Conservation (phyloP, 1,140 invertebrate species). For the Tetramorium simillimum region DNA sequence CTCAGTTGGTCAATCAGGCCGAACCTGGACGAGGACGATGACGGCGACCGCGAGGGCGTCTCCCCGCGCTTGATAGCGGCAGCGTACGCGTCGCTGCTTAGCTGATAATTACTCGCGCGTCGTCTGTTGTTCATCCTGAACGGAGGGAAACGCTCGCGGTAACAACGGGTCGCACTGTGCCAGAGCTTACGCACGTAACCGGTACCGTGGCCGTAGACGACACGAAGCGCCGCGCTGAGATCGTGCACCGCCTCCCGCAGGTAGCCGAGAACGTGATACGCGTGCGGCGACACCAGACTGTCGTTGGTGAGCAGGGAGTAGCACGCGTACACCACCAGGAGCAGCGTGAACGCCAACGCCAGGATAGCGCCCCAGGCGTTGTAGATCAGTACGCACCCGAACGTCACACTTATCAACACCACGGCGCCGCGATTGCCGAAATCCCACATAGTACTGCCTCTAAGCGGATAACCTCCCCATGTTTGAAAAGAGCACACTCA, state of each 20-base stretch:
- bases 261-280: constrained; percentile 69
- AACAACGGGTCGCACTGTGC: constrained; percentile 44
- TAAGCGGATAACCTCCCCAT: constrained; percentile 82
- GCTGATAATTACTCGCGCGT: constrained; percentile 72
- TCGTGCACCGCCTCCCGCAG: constrained; percentile 65
- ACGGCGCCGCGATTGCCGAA: constrained; percentile 77
- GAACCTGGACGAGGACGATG: constrained; percentile 38
- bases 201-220: constrained; percentile 24
- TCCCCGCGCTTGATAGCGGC: constrained; percentile 37
- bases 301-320: constrained; percentile 82
- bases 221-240: constrained; percentile 43
- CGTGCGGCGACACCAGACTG: constrained; percentile 78
- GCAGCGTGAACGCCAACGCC: constrained; percentile 73
- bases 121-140: constrained; percentile 71
- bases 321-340: constrained; percentile 79
- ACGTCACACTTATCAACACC: constrained; percentile 78
- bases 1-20: constrained; percentile 64
- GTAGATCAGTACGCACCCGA: constrained; percentile 79
- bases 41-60: not conserved
- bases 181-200: constrained; percentile 28
- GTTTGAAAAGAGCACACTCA: constrained; percentile 77
- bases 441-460: constrained; percentile 84
- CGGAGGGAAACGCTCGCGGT: constrained; percentile 41
- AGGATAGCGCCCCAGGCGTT: constrained; percentile 80
- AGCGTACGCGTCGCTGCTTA: constrained; percentile 71